These are phyloP conservation scores for Portunus trituberculatus DNA, from an alignment of 1,140 invertebrate genomes.

Conservation along the genomic window DNA sequence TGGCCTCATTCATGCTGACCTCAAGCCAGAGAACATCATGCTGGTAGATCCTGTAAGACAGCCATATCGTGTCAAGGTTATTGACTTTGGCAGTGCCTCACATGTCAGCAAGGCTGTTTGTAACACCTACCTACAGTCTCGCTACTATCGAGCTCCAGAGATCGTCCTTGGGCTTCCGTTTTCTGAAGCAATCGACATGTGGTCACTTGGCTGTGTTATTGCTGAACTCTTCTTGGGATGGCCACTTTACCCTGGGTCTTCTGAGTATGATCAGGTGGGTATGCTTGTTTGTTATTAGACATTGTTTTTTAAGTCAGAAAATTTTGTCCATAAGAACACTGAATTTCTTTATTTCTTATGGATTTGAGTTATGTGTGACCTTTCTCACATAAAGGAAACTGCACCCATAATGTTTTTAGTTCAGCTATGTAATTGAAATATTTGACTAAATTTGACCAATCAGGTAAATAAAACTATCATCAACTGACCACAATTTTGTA, in stretches of 20 bases:
- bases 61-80: slow-evolving; percentile 98
- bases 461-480: background rate
- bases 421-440: too few species aligned
- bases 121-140: slow-evolving; percentile 99
- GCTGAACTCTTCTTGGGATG: slow-evolving; percentile 99
- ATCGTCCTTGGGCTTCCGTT: slow-evolving; percentile 98
- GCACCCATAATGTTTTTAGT: too few species aligned
- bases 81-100: slow-evolving; percentile 99
- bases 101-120: slow-evolving; percentile 99
- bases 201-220: slow-evolving; percentile 99
- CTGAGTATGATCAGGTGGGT: slow-evolving; percentile 96
- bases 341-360: too few species aligned
- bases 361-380: too few species aligned
- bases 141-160: slow-evolving; percentile 99
- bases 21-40: slow-evolving; percentile 99
- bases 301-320: too few species aligned
- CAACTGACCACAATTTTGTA: background rate
- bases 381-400: too few species aligned
- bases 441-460: too few species aligned
- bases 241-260: slow-evolving; percentile 99
- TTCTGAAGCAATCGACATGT: slow-evolving; percentile 99
- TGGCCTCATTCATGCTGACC: slow-evolving; percentile 98
- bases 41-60: slow-evolving; percentile 98
- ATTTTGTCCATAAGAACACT: too few species aligned
- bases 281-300: too few species aligned